phyloP scores from a whole-genome alignment of 2,113 vertebrate species.

The Vicugna pacos region DNA sequence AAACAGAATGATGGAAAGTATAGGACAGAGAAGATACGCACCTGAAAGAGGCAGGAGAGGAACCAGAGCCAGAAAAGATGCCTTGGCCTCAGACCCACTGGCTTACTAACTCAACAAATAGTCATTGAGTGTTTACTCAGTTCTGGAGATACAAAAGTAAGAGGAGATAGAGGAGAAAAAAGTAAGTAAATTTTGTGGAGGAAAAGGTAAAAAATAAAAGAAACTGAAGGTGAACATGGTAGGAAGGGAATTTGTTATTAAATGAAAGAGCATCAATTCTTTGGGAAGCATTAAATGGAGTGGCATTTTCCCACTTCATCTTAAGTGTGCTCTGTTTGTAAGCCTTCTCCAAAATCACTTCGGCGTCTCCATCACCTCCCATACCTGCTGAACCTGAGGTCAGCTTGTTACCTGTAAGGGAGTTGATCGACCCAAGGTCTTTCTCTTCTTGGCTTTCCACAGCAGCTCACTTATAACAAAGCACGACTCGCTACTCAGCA shows the following conservation, averaged over 20 bases:
- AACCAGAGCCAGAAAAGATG: too few relatives aligned
- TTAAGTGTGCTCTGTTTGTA: not conserved
- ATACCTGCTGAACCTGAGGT: not conserved
- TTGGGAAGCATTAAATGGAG: not conserved
- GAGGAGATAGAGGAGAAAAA: not conserved
- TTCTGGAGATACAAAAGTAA: not conserved
- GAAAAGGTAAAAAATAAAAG: not conserved
- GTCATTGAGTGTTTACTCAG: not conserved
- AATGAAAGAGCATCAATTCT: not conserved
- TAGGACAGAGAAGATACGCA: not conserved
- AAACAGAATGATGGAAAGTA: not conserved
- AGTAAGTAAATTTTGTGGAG: not conserved
- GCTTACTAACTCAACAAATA: not conserved
- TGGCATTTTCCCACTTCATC: not conserved
- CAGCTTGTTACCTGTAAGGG: not conserved
- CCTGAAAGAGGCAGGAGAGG: not conserved
- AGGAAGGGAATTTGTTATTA: not conserved
- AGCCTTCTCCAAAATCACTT: not conserved
- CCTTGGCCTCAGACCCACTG: not conserved
- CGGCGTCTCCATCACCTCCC: not conserved
- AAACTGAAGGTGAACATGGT: not conserved
- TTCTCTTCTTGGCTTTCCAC: not conserved
- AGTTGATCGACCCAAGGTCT: not conserved
- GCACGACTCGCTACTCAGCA: not conserved
- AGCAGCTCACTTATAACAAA: not conserved